Evolutionary conservation across 2,113 vertebrate genomes (phyloP).

Genomic region (Athene cunicularia): DNA sequence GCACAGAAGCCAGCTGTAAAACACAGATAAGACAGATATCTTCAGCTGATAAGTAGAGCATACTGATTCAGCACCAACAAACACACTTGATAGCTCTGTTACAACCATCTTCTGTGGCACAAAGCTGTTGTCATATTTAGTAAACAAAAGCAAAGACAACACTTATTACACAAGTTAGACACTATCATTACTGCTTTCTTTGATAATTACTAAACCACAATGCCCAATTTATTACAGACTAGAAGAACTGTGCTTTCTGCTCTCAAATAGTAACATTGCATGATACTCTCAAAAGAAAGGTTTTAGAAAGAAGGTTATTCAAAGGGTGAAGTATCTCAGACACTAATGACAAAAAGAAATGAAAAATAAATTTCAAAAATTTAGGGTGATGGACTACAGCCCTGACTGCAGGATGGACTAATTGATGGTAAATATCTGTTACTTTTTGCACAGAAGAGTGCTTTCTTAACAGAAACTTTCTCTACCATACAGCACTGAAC

Average conservation of each 20-base stretch:
- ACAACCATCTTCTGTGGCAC: neutral
- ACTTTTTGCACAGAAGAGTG: neutral
- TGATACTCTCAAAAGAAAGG: neutral
- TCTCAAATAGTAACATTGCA: neutral
- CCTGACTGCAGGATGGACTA: neutral
- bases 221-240: neutral
- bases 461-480: neutral
- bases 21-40: neutral
- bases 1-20: constrained; percentile 65
- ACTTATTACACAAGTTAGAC: neutral
- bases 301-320: neutral
- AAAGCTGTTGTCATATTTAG: neutral
- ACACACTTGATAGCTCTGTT: neutral
- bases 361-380: neutral
- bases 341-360: neutral
- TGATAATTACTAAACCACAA: neutral
- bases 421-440: neutral
- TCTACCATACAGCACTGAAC: neutral
- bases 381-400: neutral
- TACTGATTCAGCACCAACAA: neutral
- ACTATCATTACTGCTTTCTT: neutral
- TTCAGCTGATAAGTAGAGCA: neutral
- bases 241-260: neutral
- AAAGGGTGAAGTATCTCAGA: neutral
- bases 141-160: neutral